Percentiles rank a stretch among this genome's conserved stretches.
Evolutionary conservation across 2,888 invertebrate species (phyloP).

Genomic region (Nipponacmea schrenckii): DNA sequence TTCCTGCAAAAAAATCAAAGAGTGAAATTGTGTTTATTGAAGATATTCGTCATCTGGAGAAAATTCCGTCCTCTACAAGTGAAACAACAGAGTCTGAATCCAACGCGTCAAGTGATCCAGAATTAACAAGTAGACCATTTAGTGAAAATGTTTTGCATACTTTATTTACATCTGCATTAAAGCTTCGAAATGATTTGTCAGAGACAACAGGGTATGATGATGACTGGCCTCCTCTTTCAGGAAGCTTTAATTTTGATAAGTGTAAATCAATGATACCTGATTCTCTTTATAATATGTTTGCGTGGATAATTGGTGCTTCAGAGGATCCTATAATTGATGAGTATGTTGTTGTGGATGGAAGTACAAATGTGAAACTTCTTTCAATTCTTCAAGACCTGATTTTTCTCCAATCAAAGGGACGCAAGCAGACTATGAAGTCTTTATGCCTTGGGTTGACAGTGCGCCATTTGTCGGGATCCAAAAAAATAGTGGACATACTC

Average conservation of each 20-base stretch:
- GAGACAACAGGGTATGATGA: no score
- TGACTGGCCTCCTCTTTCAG: no score
- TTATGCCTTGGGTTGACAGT: conserved; percentile 12
- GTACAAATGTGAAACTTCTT: background rate
- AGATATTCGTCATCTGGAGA: background rate
- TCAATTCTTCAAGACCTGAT: conserved; percentile 17
- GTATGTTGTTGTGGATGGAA: background rate
- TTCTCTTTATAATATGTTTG: background rate
- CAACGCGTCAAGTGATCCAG: no score
- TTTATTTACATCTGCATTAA: no score
- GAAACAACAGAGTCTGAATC: background rate
- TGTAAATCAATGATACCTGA: no score
- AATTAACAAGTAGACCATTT: no score
- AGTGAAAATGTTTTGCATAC: no score
- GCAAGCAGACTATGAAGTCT: conserved; percentile 4
- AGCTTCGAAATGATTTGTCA: no score
- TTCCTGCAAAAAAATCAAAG: background rate
- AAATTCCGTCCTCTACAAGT: background rate
- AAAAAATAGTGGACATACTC: conserved; percentile 1
- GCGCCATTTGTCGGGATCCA: conserved; percentile 14
- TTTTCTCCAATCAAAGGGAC: conserved; percentile 8
- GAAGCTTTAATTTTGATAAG: no score
- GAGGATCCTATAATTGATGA: background rate
- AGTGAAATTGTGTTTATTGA: background rate
- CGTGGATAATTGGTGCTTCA: background rate